These are phyloP conservation scores for Camelus dromedarius DNA, from an alignment of 2,113 vertebrate species.

Conservation along the genomic window DNA sequence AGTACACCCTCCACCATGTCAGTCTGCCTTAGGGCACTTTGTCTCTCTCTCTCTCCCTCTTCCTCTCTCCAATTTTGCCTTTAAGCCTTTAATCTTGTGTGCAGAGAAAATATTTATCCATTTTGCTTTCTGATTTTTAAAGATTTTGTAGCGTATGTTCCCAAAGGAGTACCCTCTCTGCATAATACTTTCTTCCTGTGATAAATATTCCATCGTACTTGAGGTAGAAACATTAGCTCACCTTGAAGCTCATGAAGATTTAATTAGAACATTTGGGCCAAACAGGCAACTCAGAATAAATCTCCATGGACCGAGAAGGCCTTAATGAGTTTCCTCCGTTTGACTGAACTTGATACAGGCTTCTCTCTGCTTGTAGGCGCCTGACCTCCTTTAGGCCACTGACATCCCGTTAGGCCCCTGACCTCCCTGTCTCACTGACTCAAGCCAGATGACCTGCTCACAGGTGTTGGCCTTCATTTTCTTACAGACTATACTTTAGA, in stretches of 20 bases:
- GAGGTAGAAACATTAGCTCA: conserved; percentile 31
- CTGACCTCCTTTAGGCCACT: background rate
- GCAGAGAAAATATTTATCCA: background rate
- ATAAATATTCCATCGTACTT: conserved; percentile 58
- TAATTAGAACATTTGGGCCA: background rate
- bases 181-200: background rate
- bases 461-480: fast-evolving
- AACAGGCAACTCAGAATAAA: background rate
- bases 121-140: background rate
- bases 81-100: background rate
- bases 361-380: background rate
- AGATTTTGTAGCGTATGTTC: background rate
- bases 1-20: background rate
- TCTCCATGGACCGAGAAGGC: background rate
- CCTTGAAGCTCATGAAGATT: conserved; percentile 46
- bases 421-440: background rate
- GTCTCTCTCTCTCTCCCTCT: background rate
- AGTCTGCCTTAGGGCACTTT: background rate
- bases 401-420: background rate
- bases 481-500: background rate
- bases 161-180: background rate
- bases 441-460: no score
- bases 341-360: no score
- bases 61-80: background rate
- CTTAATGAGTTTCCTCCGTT: background rate